Conservation (phyloP, 2,888 invertebrate species). For the Hymenopus coronatus region DNA sequence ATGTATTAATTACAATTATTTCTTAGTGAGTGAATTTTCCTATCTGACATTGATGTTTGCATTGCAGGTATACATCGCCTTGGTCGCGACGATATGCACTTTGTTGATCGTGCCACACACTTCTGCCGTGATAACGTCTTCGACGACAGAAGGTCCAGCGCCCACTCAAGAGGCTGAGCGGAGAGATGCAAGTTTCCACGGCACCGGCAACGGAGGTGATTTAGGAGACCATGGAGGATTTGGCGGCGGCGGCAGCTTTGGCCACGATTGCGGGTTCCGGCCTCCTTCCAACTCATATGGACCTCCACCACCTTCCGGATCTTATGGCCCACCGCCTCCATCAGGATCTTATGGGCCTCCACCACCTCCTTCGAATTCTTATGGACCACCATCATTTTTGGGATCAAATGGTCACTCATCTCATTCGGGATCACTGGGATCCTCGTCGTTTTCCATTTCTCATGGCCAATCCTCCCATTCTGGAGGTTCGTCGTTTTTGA, state of each 20-base stretch:
- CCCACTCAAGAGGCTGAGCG: neutral
- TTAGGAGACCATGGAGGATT: conserved; percentile 1
- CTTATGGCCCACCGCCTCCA: conserved; percentile 5
- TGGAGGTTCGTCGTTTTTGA: too few relatives aligned
- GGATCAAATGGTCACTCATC: conserved; percentile 52
- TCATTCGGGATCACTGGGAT: conserved; percentile 22
- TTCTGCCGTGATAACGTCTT: neutral
- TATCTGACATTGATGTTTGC: neutral
- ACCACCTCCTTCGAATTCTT: neutral
- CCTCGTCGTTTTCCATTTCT: neutral
- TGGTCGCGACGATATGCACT: neutral
- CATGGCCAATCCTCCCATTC: neutral
- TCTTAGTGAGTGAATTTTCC: neutral
- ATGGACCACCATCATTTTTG: neutral
- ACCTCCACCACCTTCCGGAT: conserved; percentile 19
- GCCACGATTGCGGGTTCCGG: conserved; percentile 40
- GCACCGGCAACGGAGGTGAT: conserved; percentile 11
- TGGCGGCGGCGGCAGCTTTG: neutral
- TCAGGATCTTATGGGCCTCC: neutral
- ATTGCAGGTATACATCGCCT: neutral
- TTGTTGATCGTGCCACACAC: neutral
- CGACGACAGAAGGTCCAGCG: neutral
- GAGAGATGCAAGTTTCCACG: conserved; percentile 15
- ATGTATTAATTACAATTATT: too few relatives aligned
- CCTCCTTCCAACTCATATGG: conserved; percentile 49